Conservation (phyloP, 2,113 vertebrate species). For the Hippopotamus amphibius region DNA sequence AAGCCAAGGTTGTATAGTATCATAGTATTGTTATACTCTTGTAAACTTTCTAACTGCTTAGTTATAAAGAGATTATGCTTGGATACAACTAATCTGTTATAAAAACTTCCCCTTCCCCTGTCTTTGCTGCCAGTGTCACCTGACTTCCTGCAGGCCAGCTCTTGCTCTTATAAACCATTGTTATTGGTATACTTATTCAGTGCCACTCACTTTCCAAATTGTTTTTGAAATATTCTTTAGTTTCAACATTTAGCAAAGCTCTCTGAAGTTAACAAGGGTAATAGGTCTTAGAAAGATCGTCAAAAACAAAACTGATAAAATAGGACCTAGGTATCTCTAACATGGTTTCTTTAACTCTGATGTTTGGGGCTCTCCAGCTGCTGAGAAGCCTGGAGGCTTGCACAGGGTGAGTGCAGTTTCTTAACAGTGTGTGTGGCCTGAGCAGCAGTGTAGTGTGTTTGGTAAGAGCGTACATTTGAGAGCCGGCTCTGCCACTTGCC, state of each 20-base stretch:
- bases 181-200: neutral
- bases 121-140: neutral
- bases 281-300: neutral
- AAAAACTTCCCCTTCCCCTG: neutral
- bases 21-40: neutral
- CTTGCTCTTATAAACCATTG: neutral
- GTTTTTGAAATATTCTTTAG: neutral
- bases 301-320: neutral
- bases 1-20: neutral
- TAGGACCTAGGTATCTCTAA: rapidly evolving
- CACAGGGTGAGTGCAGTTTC: neutral
- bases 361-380: neutral
- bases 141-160: neutral
- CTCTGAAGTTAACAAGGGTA: neutral
- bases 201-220: neutral
- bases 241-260: neutral
- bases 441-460: neutral
- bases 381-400: neutral
- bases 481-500: neutral
- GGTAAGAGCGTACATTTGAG: neutral
- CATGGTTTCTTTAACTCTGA: neutral
- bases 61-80: neutral
- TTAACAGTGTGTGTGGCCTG: rapidly evolving
- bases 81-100: neutral
- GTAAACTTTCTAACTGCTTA: neutral